Evolutionary conservation across 1,140 invertebrate species (phyloP), one percentile per base, ranked within the genome.

Genomic region (Leguminivora glycinivorella): DNA sequence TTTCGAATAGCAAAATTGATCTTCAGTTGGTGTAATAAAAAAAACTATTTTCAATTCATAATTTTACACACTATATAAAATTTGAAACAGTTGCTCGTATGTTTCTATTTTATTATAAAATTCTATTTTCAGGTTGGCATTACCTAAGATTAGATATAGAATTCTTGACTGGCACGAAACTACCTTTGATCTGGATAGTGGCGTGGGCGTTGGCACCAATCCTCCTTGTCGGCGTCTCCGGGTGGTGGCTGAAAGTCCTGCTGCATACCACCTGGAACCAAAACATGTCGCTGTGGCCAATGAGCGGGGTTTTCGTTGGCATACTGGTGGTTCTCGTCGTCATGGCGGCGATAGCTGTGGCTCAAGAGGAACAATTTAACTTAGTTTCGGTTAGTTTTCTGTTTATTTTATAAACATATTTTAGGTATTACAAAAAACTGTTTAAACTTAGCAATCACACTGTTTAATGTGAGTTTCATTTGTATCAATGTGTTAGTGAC

Each of bases 281-380:
- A 5, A 75, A 72, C 10, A 70, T 76, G 40, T 83, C 77, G 0
- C 68, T 90, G 12, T 91, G 89, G 89, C 85, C 85, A 7, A 69
- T 91, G 26, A 79, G 85, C 4, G 84, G 78, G 38, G 83, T 82
- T 1, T 83, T 87, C 34, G 72, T 85, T 0, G 82, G 73, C 9
- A 88, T 91, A 19, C 56, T 90, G 10, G 56, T 88, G n/a, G 67
- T 91, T 2, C 84, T 89, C 77, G 73, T 86, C 6, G 68, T 90
- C 1, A 76, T 88, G 72, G 89, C 88, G 9, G 85, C 81, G 1
- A 74, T 89, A 4, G 85, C 85, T 67, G 89, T 91, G 1, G 87
- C 85, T 3, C 90, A 90, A 69, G 89, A 91, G 68, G 89, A 91
- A 70, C 89, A 91, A 58, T 91, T 80, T 77, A 91, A 91, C 80